Evolutionary conservation across 2,888 invertebrate genomes (phyloP).

Genomic region (Fragum whitleyi): DNA sequence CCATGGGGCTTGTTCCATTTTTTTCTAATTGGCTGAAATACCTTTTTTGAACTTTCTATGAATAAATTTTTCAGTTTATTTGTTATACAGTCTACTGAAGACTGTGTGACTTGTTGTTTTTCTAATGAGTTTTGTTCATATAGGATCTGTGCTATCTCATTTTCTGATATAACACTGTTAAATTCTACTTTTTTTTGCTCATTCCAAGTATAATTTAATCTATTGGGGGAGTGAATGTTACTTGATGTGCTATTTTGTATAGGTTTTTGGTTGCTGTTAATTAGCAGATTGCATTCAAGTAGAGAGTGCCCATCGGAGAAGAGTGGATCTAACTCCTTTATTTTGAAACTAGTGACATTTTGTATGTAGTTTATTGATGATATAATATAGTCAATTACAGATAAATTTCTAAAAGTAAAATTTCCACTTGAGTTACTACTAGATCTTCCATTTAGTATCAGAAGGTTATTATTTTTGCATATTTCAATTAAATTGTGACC

Average conservation of each 20-base stretch:
- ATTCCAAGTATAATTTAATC: neutral
- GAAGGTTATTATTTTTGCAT: conserved; percentile 19
- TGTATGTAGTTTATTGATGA: neutral
- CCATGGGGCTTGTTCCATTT: neutral
- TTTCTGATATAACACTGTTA: neutral
- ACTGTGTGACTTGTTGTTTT: neutral
- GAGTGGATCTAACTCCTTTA: neutral
- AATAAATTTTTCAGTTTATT: neutral
- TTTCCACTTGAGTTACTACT: neutral
- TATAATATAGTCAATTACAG: neutral
- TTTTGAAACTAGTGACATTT: neutral
- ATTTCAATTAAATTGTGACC: conserved; percentile 13
- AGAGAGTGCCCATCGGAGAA: neutral
- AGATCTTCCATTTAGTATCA: conserved; percentile 15
- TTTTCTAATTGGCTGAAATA: neutral
- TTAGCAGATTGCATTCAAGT: neutral
- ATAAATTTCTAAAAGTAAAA: neutral
- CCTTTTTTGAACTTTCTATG: neutral
- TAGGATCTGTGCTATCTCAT: neutral
- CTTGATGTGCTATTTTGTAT: neutral
- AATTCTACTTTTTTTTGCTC: neutral
- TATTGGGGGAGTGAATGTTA: neutral
- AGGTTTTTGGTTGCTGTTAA: neutral
- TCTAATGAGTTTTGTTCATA: neutral
- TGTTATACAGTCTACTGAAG: neutral